phyloP scores from a whole-genome alignment of 2,113 vertebrate genomes.

The Malurus cyaneus region DNA sequence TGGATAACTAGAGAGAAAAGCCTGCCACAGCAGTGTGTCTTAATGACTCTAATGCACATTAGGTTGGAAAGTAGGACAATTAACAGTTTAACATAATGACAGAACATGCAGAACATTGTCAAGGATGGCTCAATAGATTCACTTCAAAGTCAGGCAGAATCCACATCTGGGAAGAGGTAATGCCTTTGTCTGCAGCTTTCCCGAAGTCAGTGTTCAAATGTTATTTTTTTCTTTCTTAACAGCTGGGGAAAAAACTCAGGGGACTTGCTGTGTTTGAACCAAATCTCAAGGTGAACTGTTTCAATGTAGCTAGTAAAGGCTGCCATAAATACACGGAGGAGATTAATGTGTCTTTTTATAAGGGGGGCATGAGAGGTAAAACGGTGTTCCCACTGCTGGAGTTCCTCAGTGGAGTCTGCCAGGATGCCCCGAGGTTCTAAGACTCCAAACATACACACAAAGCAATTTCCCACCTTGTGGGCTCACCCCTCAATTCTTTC shows the following conservation, averaged over 20 bases:
- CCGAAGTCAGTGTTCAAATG: slow-evolving; percentile 48
- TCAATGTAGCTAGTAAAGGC: slow-evolving; percentile 20
- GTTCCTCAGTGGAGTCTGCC: not conserved
- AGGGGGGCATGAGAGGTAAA: not conserved
- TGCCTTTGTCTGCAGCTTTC: slow-evolving; percentile 50
- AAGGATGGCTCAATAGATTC: slow-evolving; percentile 41
- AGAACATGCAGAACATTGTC: not conserved
- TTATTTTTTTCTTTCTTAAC: slow-evolving; percentile 19
- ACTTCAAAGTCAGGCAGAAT: slow-evolving; percentile 63
- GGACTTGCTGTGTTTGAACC: slow-evolving; percentile 38
- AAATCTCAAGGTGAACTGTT: slow-evolving; percentile 50
- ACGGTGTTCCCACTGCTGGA: not conserved
- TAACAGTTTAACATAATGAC: slow-evolving; percentile 37
- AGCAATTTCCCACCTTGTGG: accelerated
- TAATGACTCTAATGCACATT: not conserved
- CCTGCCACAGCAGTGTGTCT: not conserved
- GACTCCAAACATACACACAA: not conserved
- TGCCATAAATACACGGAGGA: slow-evolving; percentile 22
- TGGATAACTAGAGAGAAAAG: slow-evolving; percentile 13
- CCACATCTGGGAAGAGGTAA: slow-evolving; percentile 53
- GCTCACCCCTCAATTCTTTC: accelerated
- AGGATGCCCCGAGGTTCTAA: not conserved
- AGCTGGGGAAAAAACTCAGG: slow-evolving; percentile 51
- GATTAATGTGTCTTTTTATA: not conserved
- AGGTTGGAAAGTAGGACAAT: slow-evolving; percentile 46